Base-by-base conservation (phyloP, 2,888 invertebrate species). In the Eupithecia dodoneata region DNA sequence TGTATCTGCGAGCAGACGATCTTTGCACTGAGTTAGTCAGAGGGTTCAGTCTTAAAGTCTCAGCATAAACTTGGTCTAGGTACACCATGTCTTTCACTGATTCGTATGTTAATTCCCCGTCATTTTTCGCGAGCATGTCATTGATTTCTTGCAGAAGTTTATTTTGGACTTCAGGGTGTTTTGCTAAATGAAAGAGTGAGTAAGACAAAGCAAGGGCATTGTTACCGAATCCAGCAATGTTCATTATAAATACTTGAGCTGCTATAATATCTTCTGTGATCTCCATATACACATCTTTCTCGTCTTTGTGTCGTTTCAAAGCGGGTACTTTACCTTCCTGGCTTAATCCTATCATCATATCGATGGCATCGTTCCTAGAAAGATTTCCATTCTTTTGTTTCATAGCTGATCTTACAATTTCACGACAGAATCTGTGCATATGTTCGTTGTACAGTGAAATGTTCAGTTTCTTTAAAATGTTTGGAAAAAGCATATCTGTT, bases 141-240 rank as follows among this genome's bases (percentile, higher is more conserved):
- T 90, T 88, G 52, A 95, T 88, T 84, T 91, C 90, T 55, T 81
- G 71, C 65, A 84, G 79, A 42, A 92, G 80, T 80, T 85, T 91
- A 0, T 91, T 85, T 84, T 95, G 95, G 3, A 87, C 79, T 12
- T 91, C 85, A 41, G 87, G 88, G 82, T 94, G 85, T 9, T 85
- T 81, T 0, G 94, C 93, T 52, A 95, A 85, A 78, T 92, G 87
- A 74, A 90, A 92, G 42, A 93, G 77, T 30, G 88, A 83, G 75
- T 89, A 93, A 18, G 91, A 86, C 73, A 92, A 82, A 6, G 89
- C 84, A 6, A 91, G 85, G 2, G 93, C 89, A 45, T 90, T 92
- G 12, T 94, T 94, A 73, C 93, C 94, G 79, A 91, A 94, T 0
- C 95, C 95, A 44, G 93, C 95, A 2, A 87, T 84, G 76, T 91